Percentiles rank a stretch among this genome's conserved stretches.
Evolutionary conservation across 1,140 invertebrate genomes (phyloP).

Genomic region (Calliopsis andreniformis): DNA sequence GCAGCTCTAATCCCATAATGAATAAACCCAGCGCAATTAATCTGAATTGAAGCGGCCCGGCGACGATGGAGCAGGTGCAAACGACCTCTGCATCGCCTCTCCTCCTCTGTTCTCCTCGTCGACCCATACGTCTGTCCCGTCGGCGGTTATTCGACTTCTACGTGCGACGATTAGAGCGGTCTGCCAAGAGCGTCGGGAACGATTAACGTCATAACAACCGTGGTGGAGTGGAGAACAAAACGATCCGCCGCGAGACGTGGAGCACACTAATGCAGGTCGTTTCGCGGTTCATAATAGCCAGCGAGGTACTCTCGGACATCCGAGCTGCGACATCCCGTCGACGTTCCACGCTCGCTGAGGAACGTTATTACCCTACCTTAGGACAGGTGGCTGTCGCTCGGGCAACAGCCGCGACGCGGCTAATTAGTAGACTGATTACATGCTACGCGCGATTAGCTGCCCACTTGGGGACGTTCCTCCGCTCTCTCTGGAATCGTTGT

Average conservation of each 20-base stretch:
- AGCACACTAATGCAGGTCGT: conserved; percentile 28
- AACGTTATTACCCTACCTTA: conserved; percentile 34
- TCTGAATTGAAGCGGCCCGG: conserved; percentile 13
- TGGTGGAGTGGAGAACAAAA: conserved; percentile 24
- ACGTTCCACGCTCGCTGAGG: neutral
- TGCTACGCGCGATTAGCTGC: conserved; percentile 27
- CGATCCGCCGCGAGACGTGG: conserved; percentile 11
- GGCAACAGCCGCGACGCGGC: conserved; percentile 37
- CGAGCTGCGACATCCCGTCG: conserved; percentile 32
- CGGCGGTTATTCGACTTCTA: conserved; percentile 38
- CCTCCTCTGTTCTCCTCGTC: neutral
- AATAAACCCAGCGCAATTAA: conserved; percentile 54
- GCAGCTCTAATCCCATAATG: neutral
- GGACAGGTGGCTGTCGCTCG: conserved; percentile 41
- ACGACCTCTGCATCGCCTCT: conserved; percentile 8
- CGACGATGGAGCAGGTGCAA: conserved; percentile 45
- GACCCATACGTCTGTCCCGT: neutral
- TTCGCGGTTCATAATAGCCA: conserved; percentile 38
- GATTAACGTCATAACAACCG: conserved; percentile 45
- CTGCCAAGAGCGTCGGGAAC: conserved; percentile 32
- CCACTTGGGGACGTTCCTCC: neutral
- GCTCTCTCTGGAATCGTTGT: conserved; percentile 14
- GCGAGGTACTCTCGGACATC: conserved; percentile 16
- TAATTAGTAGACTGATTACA: conserved; percentile 53
- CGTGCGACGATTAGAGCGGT: conserved; percentile 53